Evolutionary conservation across 2,113 vertebrate species (phyloP).

Genomic region (Isurus oxyrinchus): DNA sequence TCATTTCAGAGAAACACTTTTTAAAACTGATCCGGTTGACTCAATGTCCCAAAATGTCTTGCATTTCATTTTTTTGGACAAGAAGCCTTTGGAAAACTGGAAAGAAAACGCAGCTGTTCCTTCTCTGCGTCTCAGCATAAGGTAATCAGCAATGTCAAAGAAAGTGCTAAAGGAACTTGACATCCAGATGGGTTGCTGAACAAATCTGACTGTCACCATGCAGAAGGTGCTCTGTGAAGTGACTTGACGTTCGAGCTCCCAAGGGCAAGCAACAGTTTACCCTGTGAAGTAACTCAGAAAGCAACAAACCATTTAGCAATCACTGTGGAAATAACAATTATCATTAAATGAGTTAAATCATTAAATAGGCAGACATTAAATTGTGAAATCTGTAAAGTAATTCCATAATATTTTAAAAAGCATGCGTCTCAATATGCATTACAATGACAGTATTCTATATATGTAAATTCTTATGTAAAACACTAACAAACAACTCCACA

Average conservation of each 20-base stretch:
- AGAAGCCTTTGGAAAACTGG: not conserved
- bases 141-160: not conserved
- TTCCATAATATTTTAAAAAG: not conserved
- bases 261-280: not conserved
- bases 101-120: not conserved
- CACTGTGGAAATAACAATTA: not conserved
- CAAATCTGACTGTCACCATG: not conserved
- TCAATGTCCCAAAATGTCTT: not conserved
- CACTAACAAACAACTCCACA: not conserved
- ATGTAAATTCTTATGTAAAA: not conserved
- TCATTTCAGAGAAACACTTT: not conserved
- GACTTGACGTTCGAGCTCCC: not conserved
- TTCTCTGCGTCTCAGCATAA: not conserved
- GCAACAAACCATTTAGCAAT: not conserved
- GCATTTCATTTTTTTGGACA: not conserved
- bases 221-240: not conserved
- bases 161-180: not conserved
- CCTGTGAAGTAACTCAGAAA: not conserved
- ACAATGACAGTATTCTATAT: not conserved
- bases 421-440: not conserved
- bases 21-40: not conserved
- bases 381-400: not conserved
- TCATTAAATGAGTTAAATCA: not conserved
- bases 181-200: not conserved
- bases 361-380: not conserved